These are phyloP conservation scores for Okapia johnstoni DNA, from an alignment of 2,113 vertebrate genomes.

Conservation along the genomic window DNA sequence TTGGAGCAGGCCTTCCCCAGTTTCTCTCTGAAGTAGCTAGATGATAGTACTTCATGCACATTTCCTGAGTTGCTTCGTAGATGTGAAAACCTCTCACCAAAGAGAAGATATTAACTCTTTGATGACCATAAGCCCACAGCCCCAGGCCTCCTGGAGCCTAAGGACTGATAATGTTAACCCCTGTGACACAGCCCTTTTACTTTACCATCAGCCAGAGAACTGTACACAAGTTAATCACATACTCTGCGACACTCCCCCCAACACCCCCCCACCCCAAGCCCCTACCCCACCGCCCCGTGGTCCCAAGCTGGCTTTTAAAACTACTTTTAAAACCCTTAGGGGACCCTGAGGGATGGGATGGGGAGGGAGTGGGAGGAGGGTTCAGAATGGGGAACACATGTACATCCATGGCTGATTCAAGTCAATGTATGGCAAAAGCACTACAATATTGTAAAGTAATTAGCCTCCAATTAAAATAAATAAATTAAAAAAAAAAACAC, in stretches of 20 bases:
- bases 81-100: not conserved
- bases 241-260: not conserved
- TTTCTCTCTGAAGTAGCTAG: not conserved
- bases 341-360: not conserved
- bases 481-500: not conserved
- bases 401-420: not conserved
- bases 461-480: not conserved
- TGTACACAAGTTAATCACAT: not conserved
- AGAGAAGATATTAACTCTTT: not conserved
- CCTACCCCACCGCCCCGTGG: not conserved
- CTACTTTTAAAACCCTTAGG: not conserved
- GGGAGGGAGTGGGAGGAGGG: not conserved
- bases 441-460: not conserved
- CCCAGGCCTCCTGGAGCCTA: not conserved
- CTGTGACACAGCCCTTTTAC: not conserved
- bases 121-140: not conserved
- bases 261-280: not conserved
- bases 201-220: not conserved
- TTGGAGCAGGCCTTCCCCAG: not conserved
- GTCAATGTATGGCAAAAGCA: not conserved
- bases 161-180: not conserved
- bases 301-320: not conserved
- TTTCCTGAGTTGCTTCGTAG: not conserved
- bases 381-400: not conserved
- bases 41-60: not conserved